phyloP scores from a whole-genome alignment of 30 jellyfish, hydroid and myxozoan genomes.

The Cassiopea andromeda region DNA sequence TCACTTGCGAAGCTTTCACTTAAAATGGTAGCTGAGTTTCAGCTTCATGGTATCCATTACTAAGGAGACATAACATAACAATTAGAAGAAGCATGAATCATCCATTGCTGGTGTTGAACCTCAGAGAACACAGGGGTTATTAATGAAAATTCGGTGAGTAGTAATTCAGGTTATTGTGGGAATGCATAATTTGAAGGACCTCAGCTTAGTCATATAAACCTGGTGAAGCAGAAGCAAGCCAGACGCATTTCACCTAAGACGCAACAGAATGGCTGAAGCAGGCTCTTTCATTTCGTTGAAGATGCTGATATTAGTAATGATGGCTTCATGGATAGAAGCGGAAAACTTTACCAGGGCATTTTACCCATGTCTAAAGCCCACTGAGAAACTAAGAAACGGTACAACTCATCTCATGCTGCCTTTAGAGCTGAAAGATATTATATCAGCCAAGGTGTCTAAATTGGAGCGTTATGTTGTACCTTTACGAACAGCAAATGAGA shows the following conservation, averaged over 20 bases:
- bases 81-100: neutral
- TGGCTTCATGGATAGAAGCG: neutral
- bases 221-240: too few species aligned
- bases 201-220: too few species aligned
- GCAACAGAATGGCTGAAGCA: too few species aligned
- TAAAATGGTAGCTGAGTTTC: neutral
- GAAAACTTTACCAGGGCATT: neutral
- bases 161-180: neutral
- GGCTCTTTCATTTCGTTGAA: neutral
- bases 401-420: neutral
- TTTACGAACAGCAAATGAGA: neutral
- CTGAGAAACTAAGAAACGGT: neutral
- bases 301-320: neutral
- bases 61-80: neutral
- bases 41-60: neutral
- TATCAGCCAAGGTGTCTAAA: neutral
- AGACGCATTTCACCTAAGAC: too few species aligned
- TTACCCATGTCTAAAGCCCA: slow-evolving; percentile 21
- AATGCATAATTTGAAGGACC: neutral
- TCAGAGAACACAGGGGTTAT: neutral
- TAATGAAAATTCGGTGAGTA: neutral
- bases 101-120: neutral
- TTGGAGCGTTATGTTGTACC: slow-evolving; percentile 3
- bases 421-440: neutral
- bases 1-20: neutral